Base-by-base conservation (phyloP, 2,797 vertebrate species). In the Microctenopoma steveboyesi region DNA sequence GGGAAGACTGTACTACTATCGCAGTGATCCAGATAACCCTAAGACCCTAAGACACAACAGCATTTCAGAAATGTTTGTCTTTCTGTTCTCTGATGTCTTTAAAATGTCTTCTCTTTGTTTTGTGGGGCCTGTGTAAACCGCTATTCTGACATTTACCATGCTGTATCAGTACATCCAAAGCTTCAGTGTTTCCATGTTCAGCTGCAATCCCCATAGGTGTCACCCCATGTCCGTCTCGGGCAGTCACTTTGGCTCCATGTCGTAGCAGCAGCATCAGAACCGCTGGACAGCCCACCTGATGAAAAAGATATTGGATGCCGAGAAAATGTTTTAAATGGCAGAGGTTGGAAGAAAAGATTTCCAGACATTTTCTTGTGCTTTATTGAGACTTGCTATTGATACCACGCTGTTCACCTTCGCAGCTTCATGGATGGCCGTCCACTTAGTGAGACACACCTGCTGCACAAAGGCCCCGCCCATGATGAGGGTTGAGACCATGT, bases 341-440 rank as follows among this genome's bases (percentile, higher is more conserved):
- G 45, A 18, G 3, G 16, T 46, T 46, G 18, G 7, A 4, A 10
- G 8, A 2, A 7, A 5, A 45, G 7, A 6, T 1, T 30, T 0
- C 22, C 22, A 22, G 22, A 10, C 16, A 33, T 42, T 51, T 1
- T 9, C 0, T 40, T 1, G 3, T 18, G n/a, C 1, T 39, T 0
- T 4, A 4, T 30, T 30, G 28, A 30, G 28, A 30, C 3, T 30
- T 30, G 28, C 4, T 4, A 7, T 49, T 7, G 13, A 1, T 33
- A 16, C 5, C 0, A 1, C 3, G 3, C 15, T 13, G 12, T 47
- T 87, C 58, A 92, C 94, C 86, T 95, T 97, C 22, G 95, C 95
- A n/a, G 96, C 96, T 89, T 97, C 96, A 0, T 97, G 95, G 54
- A 91, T 91, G n/a, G 94, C 94, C 0, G 93, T 96, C 95, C 95